A percentile compares a stretch with the other conserved stretches of the same genome.
These are phyloP conservation scores for Rousettus madagascariensis DNA, from an alignment of 2,797 vertebrate species.

Conservation along the genomic window DNA sequence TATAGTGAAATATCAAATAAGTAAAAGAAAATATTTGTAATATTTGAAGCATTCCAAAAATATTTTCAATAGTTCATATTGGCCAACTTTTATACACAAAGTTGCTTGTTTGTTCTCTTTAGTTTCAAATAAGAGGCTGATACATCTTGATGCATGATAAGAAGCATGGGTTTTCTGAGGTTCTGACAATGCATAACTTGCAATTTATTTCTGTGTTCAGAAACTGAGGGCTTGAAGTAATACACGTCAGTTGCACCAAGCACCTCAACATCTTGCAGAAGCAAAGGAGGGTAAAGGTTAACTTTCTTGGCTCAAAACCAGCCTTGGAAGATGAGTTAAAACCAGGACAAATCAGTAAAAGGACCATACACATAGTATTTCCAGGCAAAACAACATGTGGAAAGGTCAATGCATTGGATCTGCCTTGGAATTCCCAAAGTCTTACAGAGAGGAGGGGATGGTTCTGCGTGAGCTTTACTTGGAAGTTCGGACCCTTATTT, in stretches of 20 bases:
- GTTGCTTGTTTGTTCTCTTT: conserved; percentile 79
- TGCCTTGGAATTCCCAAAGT: not conserved
- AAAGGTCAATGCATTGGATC: not conserved
- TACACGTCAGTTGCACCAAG: not conserved
- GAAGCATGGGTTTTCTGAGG: conserved; percentile 78
- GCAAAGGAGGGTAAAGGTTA: conserved; percentile 13
- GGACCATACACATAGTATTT: not conserved
- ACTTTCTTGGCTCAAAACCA: not conserved
- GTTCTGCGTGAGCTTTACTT: not conserved
- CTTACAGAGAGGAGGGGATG: not conserved
- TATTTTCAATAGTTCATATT: conserved; percentile 69
- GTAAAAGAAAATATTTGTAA: conserved; percentile 63
- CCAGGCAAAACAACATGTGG: not conserved
- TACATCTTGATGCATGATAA: conserved; percentile 78
- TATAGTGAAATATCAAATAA: conserved; percentile 60
- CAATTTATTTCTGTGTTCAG: conserved; percentile 46
- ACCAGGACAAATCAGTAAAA: not conserved
- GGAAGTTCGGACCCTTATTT: conserved; percentile 1
- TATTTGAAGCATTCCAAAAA: conserved; percentile 62
- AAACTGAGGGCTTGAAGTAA: conserved; percentile 49
- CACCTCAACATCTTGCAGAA: conserved; percentile 40
- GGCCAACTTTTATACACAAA: conserved; percentile 55
- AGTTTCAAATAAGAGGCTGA: conserved; percentile 71
- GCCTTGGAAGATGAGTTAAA: not conserved
- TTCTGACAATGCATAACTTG: conserved; percentile 40